These are phyloP conservation scores for Amia ocellicauda DNA, from an alignment of 2,113 vertebrate genomes.

Conservation along the genomic window DNA sequence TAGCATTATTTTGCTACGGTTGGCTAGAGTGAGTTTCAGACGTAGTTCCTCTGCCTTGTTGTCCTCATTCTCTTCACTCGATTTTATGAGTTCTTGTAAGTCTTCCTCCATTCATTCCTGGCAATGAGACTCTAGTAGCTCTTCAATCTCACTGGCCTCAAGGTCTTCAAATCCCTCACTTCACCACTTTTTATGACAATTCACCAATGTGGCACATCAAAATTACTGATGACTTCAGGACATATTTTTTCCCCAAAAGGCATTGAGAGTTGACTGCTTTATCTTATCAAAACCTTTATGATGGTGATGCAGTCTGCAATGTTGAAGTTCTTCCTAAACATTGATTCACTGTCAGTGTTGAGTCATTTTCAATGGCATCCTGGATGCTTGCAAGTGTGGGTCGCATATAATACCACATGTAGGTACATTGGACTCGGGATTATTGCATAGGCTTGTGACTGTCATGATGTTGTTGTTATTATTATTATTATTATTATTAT, in stretches of 20 bases:
- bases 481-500: too few species aligned
- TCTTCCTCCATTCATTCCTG: neutral
- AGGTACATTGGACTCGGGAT: too few species aligned
- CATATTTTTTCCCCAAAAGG: neutral
- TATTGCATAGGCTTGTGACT: too few species aligned
- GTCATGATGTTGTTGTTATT: too few species aligned
- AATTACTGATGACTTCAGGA: neutral
- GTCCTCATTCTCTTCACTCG: too few species aligned
- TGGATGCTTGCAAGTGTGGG: slow-evolving; percentile 8
- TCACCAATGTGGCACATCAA: neutral
- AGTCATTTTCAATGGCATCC: slow-evolving; percentile 12
- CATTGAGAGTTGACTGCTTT: neutral
- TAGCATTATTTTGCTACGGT: too few species aligned
- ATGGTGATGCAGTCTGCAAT: too few species aligned
- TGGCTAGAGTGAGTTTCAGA: too few species aligned
- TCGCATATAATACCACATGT: slow-evolving; percentile 16
- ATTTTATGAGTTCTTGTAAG: too few species aligned
- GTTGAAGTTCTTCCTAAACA: too few species aligned
- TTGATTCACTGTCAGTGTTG: too few species aligned
- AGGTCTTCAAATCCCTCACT: slow-evolving; percentile 6
- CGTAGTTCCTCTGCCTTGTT: too few species aligned
- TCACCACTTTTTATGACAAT: neutral
- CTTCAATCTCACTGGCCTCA: neutral
- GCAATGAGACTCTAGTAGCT: slow-evolving; percentile 3
- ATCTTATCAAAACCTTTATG: slow-evolving; percentile 14